Conservation (phyloP, 2,888 invertebrate genomes). For the Aleiodes alternator region DNA sequence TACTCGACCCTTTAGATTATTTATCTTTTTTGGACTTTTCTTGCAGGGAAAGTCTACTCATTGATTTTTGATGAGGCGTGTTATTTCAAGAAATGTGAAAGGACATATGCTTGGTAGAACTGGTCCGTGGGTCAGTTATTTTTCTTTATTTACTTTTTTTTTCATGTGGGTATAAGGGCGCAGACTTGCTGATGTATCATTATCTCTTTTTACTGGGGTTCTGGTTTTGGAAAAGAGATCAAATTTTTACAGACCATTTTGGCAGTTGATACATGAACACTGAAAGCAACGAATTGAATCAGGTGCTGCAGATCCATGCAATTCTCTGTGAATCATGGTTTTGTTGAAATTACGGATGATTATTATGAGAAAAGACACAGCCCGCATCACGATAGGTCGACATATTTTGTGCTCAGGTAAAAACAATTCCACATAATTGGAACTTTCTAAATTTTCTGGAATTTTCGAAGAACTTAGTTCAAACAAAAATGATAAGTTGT, state of each 20-base stretch:
- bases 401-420: too few species aligned
- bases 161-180: slow-evolving; percentile 1
- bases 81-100: slow-evolving; percentile 16
- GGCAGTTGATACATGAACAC: slow-evolving; percentile 10
- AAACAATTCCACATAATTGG: too few species aligned
- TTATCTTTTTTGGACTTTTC: background rate
- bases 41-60: slow-evolving; percentile 1
- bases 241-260: slow-evolving; percentile 29
- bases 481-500: too few species aligned
- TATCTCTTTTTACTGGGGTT: background rate
- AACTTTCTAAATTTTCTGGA: too few species aligned
- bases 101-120: slow-evolving; percentile 27
- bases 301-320: too few species aligned
- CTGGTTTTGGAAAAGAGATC: slow-evolving; percentile 34
- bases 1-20: background rate
- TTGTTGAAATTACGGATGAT: too few species aligned
- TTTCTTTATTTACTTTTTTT: background rate
- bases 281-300: background rate
- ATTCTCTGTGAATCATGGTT: too few species aligned
- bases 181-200: background rate
- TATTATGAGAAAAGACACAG: too few species aligned
- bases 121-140: slow-evolving; percentile 21
- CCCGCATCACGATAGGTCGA: too few species aligned
- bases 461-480: too few species aligned
- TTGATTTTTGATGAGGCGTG: slow-evolving; percentile 24